A percentile compares a stretch with the other conserved stretches of the same genome.
phyloP scores from a whole-genome alignment of 2,113 vertebrate species.

The Prunella himalayana region DNA sequence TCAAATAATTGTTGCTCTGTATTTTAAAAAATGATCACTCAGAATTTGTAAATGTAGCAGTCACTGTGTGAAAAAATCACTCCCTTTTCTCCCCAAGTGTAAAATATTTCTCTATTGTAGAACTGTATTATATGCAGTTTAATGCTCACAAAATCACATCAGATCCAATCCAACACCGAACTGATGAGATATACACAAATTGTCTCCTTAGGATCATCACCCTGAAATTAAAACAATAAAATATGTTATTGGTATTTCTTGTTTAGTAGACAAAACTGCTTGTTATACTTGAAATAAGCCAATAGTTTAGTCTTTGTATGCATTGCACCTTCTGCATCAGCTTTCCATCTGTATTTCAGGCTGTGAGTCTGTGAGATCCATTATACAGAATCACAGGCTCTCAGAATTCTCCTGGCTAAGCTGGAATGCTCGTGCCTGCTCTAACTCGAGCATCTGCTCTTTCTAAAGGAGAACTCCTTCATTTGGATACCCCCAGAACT shows the following conservation, averaged over 20 bases:
- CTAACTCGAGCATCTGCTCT: background rate
- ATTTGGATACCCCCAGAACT: background rate
- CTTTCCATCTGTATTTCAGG: background rate
- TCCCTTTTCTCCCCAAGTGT: background rate
- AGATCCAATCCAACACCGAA: conserved; percentile 42
- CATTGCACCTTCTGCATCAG: background rate
- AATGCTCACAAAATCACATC: conserved; percentile 29
- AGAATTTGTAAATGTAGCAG: background rate
- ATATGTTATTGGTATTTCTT: background rate
- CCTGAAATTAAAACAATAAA: conserved; percentile 56
- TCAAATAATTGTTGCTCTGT: background rate
- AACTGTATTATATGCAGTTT: background rate
- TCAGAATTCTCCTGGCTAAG: background rate
- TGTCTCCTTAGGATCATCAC: conserved; percentile 6
- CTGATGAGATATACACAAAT: background rate
- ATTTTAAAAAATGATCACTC: background rate
- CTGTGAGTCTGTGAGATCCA: background rate
- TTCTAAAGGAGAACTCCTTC: background rate
- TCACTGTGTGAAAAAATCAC: background rate
- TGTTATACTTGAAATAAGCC: background rate
- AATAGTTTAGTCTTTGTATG: background rate
- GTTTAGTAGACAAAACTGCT: background rate
- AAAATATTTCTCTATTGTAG: conserved; percentile 22
- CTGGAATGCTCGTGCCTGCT: background rate
- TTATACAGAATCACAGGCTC: background rate